These are phyloP conservation scores for Suricata suricatta DNA, from an alignment of 2,113 vertebrate species.

Conservation along the genomic window DNA sequence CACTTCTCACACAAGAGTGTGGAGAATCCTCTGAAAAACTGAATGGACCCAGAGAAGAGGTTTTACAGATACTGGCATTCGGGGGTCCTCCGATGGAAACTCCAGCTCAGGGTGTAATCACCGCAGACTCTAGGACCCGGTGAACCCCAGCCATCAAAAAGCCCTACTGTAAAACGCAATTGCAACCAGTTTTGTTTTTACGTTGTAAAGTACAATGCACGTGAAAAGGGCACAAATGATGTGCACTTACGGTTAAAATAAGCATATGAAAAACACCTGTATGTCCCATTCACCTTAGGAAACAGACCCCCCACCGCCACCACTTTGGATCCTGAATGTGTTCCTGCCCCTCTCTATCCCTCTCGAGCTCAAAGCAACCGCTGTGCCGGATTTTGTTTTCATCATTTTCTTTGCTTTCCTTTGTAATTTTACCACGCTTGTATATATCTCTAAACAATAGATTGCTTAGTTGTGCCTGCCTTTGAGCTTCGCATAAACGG, in stretches of 20 bases:
- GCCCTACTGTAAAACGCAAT: background rate
- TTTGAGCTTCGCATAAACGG: slow-evolving; percentile 66
- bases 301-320: background rate
- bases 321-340: background rate
- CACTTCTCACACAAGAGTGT: background rate
- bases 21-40: background rate
- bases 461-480: slow-evolving; percentile 50
- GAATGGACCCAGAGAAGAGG: background rate
- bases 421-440: slow-evolving; percentile 60
- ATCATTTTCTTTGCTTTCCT: slow-evolving; percentile 32
- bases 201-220: background rate
- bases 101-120: background rate
- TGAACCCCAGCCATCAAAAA: background rate
- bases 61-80: background rate
- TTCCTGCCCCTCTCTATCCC: background rate
- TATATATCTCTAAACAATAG: slow-evolving; percentile 51
- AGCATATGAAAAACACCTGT: slow-evolving; percentile 25
- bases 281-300: background rate
- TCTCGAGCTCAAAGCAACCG: slow-evolving; percentile 58
- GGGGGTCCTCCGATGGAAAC: background rate
- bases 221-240: background rate
- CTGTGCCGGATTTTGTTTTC: slow-evolving; percentile 4
- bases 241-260: background rate
- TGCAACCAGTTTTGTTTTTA: background rate
- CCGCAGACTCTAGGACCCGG: background rate